These are phyloP conservation scores for Micromesistius poutassou DNA, from an alignment of 2,797 vertebrate genomes.

Conservation along the genomic window DNA sequence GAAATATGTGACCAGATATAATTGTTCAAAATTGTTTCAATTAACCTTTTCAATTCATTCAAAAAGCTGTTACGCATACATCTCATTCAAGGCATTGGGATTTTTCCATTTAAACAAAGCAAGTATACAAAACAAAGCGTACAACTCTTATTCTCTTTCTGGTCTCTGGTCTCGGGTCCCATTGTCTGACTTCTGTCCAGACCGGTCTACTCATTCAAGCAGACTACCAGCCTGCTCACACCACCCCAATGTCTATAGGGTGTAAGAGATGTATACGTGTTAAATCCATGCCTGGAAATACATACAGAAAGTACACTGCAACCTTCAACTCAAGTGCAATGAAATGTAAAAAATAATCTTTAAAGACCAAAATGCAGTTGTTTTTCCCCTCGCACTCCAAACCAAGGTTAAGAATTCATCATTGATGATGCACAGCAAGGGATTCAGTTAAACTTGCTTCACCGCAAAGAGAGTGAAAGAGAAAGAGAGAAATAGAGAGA, in stretches of 20 bases:
- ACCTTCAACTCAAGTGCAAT: not conserved
- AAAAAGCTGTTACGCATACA: not conserved
- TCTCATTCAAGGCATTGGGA: no score
- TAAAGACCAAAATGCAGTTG: not conserved
- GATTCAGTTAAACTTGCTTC: not conserved
- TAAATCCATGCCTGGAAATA: not conserved
- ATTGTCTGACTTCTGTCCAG: not conserved
- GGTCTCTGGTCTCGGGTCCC: no score
- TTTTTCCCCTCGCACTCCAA: not conserved
- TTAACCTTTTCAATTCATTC: not conserved
- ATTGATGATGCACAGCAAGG: not conserved
- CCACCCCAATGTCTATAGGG: no score
- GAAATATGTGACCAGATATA: not conserved
- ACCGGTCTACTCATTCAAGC: no score
- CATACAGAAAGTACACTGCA: not conserved
- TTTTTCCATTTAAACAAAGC: no score
- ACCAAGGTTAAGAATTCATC: not conserved
- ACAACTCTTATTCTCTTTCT: not conserved
- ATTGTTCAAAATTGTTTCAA: not conserved
- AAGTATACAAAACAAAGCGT: no score
- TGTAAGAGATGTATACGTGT: not conserved
- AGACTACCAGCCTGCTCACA: no score
- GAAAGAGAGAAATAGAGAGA: slow-evolving; percentile 27
- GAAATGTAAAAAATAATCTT: not conserved
- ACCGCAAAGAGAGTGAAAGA: not conserved